Percentiles rank a stretch among this genome's conserved stretches.
Conservation (phyloP, 2,888 invertebrate species). For the Macropis europaea region DNA sequence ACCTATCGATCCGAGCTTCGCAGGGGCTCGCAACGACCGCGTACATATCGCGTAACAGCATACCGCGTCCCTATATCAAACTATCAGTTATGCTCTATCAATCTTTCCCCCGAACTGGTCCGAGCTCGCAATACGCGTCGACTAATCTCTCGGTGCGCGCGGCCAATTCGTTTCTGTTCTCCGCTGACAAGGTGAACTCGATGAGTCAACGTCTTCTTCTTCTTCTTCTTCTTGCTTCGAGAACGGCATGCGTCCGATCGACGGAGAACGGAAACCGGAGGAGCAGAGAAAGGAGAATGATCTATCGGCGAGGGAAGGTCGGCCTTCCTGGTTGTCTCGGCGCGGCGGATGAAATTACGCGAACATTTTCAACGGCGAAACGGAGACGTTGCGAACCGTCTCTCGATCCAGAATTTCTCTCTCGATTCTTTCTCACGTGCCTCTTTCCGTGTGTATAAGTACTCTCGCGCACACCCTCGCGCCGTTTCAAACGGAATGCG, state of each 20-base stretch:
- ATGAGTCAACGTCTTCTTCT: slow-evolving; percentile 56
- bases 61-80: slow-evolving; percentile 52
- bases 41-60: slow-evolving; percentile 40
- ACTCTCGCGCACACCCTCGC: slow-evolving; percentile 1
- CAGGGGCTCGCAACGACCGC: slow-evolving; percentile 16
- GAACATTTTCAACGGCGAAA: no score
- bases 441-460: slow-evolving; percentile 1
- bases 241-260: slow-evolving; percentile 23
- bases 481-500: slow-evolving; percentile 18
- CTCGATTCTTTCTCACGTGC: slow-evolving; percentile 10
- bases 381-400: no score
- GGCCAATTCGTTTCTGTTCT: slow-evolving; percentile 52
- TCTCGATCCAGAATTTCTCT: slow-evolving; percentile 46
- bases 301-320: slow-evolving; percentile 31
- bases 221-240: slow-evolving; percentile 6
- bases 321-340: slow-evolving; percentile 67
- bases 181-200: slow-evolving; percentile 50
- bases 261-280: slow-evolving; percentile 5
- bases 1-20: slow-evolving; percentile 52
- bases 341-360: slow-evolving; percentile 69
- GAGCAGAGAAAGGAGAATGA: neutral
- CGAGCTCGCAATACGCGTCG: slow-evolving; percentile 24
- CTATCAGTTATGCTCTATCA: slow-evolving; percentile 58
- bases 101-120: slow-evolving; percentile 48
- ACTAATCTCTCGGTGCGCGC: slow-evolving; percentile 38